Evolutionary conservation across 2,113 vertebrate genomes (phyloP).

Genomic region (Paratilapia polleni): DNA sequence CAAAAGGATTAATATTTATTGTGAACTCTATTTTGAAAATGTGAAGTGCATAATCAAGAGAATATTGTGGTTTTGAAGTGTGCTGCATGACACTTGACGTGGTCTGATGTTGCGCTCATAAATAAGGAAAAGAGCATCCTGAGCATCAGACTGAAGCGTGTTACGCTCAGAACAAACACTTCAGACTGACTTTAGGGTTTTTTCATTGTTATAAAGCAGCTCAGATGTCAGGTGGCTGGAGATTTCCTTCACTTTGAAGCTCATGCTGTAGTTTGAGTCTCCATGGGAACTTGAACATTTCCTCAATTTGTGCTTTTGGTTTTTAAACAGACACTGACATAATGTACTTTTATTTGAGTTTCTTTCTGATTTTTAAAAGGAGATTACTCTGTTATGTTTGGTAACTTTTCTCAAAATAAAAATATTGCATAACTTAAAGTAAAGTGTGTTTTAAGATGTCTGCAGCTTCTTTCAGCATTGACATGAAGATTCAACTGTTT

Average conservation of each 20-base stretch:
- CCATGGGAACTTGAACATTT: slow-evolving; percentile 23
- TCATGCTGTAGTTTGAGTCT: background rate
- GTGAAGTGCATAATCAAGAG: background rate
- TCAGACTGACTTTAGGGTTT: slow-evolving; percentile 61
- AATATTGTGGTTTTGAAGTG: slow-evolving; percentile 33
- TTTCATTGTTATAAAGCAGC: slow-evolving; percentile 56
- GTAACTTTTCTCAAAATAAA: slow-evolving; percentile 43
- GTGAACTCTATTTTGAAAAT: slow-evolving; percentile 10
- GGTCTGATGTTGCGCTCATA: slow-evolving; percentile 44
- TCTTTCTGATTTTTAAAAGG: background rate
- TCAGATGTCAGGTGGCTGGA: slow-evolving; percentile 24
- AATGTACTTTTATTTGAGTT: slow-evolving; percentile 24
- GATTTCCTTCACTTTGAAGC: slow-evolving; percentile 45
- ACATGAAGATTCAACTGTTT: background rate
- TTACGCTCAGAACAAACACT: slow-evolving; percentile 38
- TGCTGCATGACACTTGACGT: slow-evolving; percentile 34
- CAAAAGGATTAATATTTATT: slow-evolving; percentile 18
- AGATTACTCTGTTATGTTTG: background rate
- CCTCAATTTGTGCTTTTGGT: slow-evolving; percentile 26
- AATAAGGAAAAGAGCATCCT: slow-evolving; percentile 44
- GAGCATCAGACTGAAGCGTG: slow-evolving; percentile 20
- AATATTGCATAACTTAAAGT: slow-evolving; percentile 21
- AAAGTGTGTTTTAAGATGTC: background rate
- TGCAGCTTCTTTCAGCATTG: background rate
- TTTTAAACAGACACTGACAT: slow-evolving; percentile 22